Evolutionary conservation across 2,797 vertebrate genomes (phyloP), one percentile per base, ranked within the genome.

Genomic region (Siniperca obscura): DNA sequence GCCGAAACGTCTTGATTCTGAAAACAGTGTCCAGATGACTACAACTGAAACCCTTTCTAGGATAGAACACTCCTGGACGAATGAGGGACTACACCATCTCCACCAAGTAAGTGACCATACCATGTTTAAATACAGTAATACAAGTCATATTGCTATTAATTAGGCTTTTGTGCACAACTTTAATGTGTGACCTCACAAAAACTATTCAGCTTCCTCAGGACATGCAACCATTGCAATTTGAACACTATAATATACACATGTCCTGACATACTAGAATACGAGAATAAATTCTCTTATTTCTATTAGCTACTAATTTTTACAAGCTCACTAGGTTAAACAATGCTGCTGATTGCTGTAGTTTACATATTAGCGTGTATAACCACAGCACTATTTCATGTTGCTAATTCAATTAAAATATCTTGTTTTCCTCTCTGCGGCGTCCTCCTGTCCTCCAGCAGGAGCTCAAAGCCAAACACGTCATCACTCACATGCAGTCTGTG

Each of bases 391-490:
- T 16, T 70, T 78, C 30, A 64, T 42, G 61, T 56, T 64, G 57
- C 56, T 65, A 65, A 80, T 67, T 75, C 21, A 38, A 65, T 78
- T 34, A 19, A 42, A 77, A 48, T 10, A 48, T 75, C 48, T 22
- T 19, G 74, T 81, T 81, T 21, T 65, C 11, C 34, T 78, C 61
- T 78, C 74, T 11, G 67, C 38, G 1, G 74, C 55, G 0, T 80
- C 78, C 67, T 77, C 65, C 82, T 79, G 83, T 87, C 73, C 72
- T 86, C 61, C 86, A 86, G 84, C 82, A 80, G 81, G 74, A 81
- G 75, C 79, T 75, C 74, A 69, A 65, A 81, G 82, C 78, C 70
- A 50, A 81, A 80, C 66, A 72, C 57, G 83, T 87, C 83, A 90
- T 70, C 56, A 19, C 70, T 83, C 86, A 72, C 48, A 65, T 76